Conservation (phyloP, 1,140 invertebrate species). For the Hypothenemus hampei region DNA sequence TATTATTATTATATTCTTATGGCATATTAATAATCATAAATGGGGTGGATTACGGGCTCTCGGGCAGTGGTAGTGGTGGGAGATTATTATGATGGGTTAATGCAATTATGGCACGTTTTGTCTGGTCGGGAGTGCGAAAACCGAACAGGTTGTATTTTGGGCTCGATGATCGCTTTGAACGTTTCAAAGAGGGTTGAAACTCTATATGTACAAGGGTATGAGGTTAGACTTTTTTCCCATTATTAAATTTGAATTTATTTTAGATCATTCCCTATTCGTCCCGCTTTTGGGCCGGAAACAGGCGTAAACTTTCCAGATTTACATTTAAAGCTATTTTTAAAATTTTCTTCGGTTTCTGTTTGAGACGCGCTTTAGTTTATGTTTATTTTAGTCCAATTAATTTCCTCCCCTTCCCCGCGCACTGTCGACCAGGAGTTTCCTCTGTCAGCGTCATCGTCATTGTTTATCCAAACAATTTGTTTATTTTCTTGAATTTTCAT, state of each 20-base stretch:
- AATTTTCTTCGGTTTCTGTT: constrained; percentile 10
- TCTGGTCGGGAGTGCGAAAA: constrained; percentile 9
- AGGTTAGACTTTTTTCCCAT: not conserved
- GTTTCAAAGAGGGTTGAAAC: not conserved
- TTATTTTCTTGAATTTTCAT: no score
- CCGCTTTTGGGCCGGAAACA: constrained; percentile 2
- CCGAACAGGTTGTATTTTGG: constrained; percentile 15
- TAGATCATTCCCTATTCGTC: not conserved
- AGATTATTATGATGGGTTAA: constrained; percentile 12
- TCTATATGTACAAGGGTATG: not conserved
- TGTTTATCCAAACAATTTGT: no score
- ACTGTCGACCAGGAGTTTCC: no score
- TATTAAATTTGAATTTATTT: constrained; percentile 1
- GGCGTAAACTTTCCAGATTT: constrained; percentile 16
- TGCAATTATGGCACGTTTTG: constrained; percentile 16
- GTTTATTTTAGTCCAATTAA: constrained; percentile 23
- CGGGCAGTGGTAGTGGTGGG: no score
- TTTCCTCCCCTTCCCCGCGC: constrained; percentile 2
- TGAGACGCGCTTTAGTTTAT: constrained; percentile 15
- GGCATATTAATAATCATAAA: constrained; percentile 26
- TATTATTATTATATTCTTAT: constrained; percentile 12
- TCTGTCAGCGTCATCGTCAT: no score
- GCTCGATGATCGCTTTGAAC: not conserved
- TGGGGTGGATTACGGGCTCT: constrained; percentile 18
- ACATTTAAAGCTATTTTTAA: constrained; percentile 24